Base-by-base conservation (phyloP, 2,113 vertebrate genomes). In the Mus spicilegus region DNA sequence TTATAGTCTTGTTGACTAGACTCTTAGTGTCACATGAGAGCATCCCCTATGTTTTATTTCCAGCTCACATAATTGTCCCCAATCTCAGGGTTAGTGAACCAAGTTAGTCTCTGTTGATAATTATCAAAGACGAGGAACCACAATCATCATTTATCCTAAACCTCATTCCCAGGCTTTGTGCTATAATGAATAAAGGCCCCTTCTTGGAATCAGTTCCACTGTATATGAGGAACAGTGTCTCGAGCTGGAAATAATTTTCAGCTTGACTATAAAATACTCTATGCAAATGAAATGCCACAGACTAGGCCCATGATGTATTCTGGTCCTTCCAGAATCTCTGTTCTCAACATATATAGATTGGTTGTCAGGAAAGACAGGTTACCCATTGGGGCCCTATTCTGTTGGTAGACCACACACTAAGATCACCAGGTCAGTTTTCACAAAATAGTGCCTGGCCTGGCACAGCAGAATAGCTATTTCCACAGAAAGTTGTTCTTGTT, bases 401-500 rank as follows among this genome's bases (percentile, higher is more conserved):
- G 73, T 46, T 2, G 2, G 72, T 69, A 81, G 89, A 87, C 33
- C 73, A 75, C 86, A 94, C 51, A 80, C 24, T 24, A 88, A 36
- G 81, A 54, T 82, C 49, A 49, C 58, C 61, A 92, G 56, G 16
- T 69, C 24, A 33, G 13, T 94, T 95, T 94, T 94, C 67, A 81
- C 46, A 16, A 58, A 67, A 3, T 2, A 70, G 20, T 26, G 4
- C 58, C 88, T 85, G 65, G 46, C 73, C 24, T 92, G 33, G 14
- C 39, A 54, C 33, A 78, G 72, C 54, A 90, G 76, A 73, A 20
- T 51, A 61, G 58, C n/a, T 81, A 42, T 86, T 94, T 46, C 9
- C 72, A 61, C 46, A 58, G 86, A 81, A 75, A 87, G 46, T 72
- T 67, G 8, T 58, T 96, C 0, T 0, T 54, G 39, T 92, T 95